Base-by-base conservation (phyloP, 2,113 vertebrate genomes). In the Pollachius pollachius region DNA sequence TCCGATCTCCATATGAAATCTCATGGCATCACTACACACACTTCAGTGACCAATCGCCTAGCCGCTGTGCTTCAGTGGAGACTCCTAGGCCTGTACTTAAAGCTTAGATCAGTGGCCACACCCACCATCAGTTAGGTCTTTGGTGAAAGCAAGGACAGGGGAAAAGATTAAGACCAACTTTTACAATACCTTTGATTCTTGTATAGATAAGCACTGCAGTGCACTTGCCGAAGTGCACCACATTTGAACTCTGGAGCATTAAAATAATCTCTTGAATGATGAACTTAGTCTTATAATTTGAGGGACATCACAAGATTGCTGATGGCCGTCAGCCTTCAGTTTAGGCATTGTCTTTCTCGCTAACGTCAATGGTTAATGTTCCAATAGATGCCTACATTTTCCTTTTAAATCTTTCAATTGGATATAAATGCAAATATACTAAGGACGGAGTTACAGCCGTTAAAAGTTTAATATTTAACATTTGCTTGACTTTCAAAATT, bases 1-100 rank as follows among this genome's bases (percentile, higher is more conserved):
- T 82, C 81, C 85, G 78, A 84, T 86, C 85, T 80, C 81, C 75
- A 84, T 79, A 86, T 77, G 77, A 78, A 81, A 85, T 87, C 80
- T 84, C 69, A 76, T 64, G 30, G 74, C 74, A 79, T 66, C 72
- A 75, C 67, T 70, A 83, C 70, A 69, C 56, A 62, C 68, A 67
- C 81, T 57, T 52, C 15, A 65, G n/a, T 58, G 48, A 62, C 30
- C 25, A 21, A 52, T n/a, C 1, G 27, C 23, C 17, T 21, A 23
- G 27, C 52, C 13, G 13, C 65, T 15, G 19, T 4, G 16, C 41
- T 67, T 15, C 54, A n/a, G 23, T 67, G 17, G 52, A 11, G 6
- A 17, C 41, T 25, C 48, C 15, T 18, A 23, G 48, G 48, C n/a
- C 19, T 16, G 65, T 27, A 23, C 27, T 27, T 30, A 17, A 11